Conservation (phyloP, 2,113 vertebrate species). For the Mustelus asterias region DNA sequence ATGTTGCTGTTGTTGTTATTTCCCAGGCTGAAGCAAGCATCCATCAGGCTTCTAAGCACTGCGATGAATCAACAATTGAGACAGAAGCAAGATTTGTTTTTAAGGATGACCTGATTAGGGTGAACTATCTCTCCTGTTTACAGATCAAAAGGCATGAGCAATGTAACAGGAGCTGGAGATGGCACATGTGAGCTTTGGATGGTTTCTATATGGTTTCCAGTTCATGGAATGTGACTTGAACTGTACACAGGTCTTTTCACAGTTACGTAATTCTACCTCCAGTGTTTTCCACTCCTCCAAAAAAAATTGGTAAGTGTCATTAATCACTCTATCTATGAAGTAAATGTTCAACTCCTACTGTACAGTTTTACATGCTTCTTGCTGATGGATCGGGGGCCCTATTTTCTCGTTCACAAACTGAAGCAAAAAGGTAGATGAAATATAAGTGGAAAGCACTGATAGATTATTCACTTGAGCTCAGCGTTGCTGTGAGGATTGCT, state of each 20-base stretch:
- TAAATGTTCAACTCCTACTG: background rate
- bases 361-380: background rate
- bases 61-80: background rate
- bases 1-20: background rate
- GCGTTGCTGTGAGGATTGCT: background rate
- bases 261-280: constrained; percentile 17
- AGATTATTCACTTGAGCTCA: background rate
- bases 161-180: background rate
- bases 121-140: background rate
- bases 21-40: background rate
- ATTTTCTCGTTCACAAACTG: background rate
- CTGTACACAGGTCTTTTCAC: background rate
- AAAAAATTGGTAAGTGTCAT: background rate
- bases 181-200: constrained; percentile 24
- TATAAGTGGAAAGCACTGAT: background rate
- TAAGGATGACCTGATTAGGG: background rate
- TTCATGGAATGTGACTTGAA: constrained; percentile 12
- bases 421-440: background rate
- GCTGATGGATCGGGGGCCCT: background rate
- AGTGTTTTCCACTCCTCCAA: background rate
- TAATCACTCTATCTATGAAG: constrained; percentile 18
- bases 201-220: background rate
- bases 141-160: background rate
- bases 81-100: background rate
- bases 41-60: background rate